Evolutionary conservation across 2,888 invertebrate genomes (phyloP).

Genomic region (Coremacera marginata): DNA sequence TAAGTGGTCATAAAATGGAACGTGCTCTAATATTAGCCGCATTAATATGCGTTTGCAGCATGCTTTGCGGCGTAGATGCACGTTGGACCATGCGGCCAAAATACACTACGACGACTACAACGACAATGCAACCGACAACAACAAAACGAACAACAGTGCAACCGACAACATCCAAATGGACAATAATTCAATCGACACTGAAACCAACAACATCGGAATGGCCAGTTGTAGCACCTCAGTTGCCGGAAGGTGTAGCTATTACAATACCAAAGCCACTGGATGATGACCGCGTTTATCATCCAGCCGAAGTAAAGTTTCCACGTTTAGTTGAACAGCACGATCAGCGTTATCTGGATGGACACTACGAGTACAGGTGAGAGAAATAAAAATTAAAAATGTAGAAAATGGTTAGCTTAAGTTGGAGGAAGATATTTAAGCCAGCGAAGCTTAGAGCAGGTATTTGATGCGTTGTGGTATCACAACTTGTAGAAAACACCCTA

Average conservation of each 20-base stretch:
- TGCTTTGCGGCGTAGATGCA: conserved; percentile 36
- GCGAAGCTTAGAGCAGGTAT: too few relatives aligned
- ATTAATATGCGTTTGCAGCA: conserved; percentile 43
- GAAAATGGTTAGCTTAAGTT: too few relatives aligned
- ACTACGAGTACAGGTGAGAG: conserved; percentile 57
- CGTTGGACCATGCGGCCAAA: conserved; percentile 44
- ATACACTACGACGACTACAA: conserved; percentile 34
- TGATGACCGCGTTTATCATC: conserved; percentile 43
- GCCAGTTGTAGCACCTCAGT: conserved; percentile 30
- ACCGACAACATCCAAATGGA: conserved; percentile 31
- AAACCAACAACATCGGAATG: background rate
- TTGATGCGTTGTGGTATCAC: too few relatives aligned
- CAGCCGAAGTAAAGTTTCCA: conserved; percentile 46
- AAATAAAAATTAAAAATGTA: too few relatives aligned
- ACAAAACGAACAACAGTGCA: conserved; percentile 13
- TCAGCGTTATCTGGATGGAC: conserved; percentile 53
- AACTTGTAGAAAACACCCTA: too few relatives aligned
- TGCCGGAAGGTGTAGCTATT: conserved; percentile 46
- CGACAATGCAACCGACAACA: conserved; percentile 42
- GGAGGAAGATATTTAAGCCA: too few relatives aligned
- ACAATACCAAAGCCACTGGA: conserved; percentile 11
- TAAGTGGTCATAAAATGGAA: conserved; percentile 46
- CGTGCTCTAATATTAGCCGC: conserved; percentile 42
- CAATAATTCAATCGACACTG: background rate
- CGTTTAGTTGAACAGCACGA: conserved; percentile 55